A percentile compares a stretch with the other conserved stretches of the same genome.
Conservation (phyloP, 35 echinoderm and acorn worm species). For the Holothuria glaberrima region DNA sequence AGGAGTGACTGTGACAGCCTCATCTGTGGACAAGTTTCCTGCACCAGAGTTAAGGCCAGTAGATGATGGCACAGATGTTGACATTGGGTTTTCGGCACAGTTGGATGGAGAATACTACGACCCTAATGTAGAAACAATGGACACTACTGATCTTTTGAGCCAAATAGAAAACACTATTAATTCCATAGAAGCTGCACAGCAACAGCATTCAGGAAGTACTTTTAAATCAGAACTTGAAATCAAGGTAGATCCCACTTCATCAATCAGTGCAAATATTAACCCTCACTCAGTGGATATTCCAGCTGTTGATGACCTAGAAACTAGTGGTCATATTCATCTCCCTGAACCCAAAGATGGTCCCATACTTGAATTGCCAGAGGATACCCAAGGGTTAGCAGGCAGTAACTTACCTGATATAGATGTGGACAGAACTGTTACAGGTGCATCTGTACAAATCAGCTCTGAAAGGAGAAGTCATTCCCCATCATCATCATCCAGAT, state of each 20-base stretch:
- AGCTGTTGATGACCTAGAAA: not conserved
- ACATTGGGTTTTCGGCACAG: constrained; percentile 25
- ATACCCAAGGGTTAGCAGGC: not conserved
- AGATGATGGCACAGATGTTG: constrained; percentile 38
- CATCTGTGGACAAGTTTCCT: constrained; percentile 21
- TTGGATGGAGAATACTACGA: not conserved
- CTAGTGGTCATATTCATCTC: not conserved
- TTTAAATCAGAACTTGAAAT: not conserved
- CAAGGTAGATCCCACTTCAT: not conserved
- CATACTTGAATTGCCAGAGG: constrained; percentile 40
- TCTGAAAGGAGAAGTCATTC: constrained; percentile 7
- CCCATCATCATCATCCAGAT: constrained; percentile 15
- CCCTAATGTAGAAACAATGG: constrained; percentile 7
- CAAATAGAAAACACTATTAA: constrained; percentile 39
- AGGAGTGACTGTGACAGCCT: constrained; percentile 44
- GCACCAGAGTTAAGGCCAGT: not conserved
- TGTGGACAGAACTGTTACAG: not conserved
- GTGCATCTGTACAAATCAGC: not conserved
- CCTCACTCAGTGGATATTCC: not conserved
- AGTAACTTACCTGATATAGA: not conserved
- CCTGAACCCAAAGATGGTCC: constrained; percentile 40
- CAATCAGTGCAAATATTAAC: not conserved
- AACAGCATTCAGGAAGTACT: not conserved
- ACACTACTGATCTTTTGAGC: constrained; percentile 46
- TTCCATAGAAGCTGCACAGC: constrained; percentile 43